These are phyloP conservation scores for Celastrina argiolus DNA, from an alignment of 2,888 invertebrate genomes.

Conservation along the genomic window DNA sequence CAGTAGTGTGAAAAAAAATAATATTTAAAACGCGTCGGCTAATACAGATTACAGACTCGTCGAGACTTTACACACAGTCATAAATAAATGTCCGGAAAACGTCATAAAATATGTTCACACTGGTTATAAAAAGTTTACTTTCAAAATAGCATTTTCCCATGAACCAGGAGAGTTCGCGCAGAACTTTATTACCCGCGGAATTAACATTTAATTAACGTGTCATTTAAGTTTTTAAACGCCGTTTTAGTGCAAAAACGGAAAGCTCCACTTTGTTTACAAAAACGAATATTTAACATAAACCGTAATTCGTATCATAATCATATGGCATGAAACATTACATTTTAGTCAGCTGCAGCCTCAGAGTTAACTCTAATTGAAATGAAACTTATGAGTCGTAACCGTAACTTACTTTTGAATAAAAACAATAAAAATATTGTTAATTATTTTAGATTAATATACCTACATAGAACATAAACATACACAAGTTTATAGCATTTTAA, in stretches of 20 bases:
- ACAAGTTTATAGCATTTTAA: too few relatives aligned
- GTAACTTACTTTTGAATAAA: too few relatives aligned
- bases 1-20: not conserved
- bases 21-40: not conserved
- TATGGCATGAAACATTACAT: not conserved
- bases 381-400: too few relatives aligned
- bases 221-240: not conserved
- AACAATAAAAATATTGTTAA: too few relatives aligned
- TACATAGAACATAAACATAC: too few relatives aligned
- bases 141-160: not conserved
- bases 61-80: not conserved
- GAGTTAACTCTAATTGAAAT: not conserved
- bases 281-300: not conserved
- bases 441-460: too few relatives aligned
- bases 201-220: conserved; percentile 10
- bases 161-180: not conserved
- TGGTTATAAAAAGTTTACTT: not conserved
- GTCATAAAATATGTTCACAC: not conserved
- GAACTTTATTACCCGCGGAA: not conserved
- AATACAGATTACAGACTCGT: not conserved
- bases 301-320: not conserved
- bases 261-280: not conserved
- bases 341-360: not conserved
- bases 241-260: not conserved
- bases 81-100: not conserved